Conservation (phyloP, 1,140 invertebrate species). For the Tetranychus cinnabarinus region DNA sequence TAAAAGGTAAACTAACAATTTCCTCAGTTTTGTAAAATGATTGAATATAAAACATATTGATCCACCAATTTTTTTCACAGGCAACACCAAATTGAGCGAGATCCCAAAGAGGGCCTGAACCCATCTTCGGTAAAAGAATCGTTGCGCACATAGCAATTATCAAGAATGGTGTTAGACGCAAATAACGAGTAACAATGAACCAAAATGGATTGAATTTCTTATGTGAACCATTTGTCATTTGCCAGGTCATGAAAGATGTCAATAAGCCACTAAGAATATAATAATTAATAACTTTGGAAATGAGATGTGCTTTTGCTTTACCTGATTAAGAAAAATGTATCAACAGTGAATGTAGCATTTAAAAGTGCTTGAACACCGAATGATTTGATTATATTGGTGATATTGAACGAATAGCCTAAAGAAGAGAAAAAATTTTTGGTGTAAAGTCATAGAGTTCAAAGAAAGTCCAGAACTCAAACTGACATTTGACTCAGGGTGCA, state of each 20-base stretch:
- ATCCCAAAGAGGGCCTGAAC: constrained; percentile 10
- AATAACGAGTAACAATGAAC: background rate
- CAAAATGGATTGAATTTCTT: background rate
- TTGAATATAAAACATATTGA: constrained; percentile 13
- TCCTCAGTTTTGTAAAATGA: constrained; percentile 1
- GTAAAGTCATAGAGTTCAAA: too few relatives aligned
- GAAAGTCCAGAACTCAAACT: too few relatives aligned
- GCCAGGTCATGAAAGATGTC: background rate
- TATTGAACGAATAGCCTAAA: background rate
- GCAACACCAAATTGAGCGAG: constrained; percentile 3
- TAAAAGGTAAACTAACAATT: background rate
- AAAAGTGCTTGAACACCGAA: background rate
- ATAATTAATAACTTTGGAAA: background rate
- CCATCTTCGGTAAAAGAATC: constrained; percentile 4
- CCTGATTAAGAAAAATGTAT: constrained; percentile 65
- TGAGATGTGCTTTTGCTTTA: background rate
- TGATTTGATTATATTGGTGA: background rate
- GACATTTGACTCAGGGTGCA: too few relatives aligned
- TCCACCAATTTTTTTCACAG: constrained; percentile 15
- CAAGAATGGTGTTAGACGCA: constrained; percentile 9
- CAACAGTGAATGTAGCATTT: constrained; percentile 43
- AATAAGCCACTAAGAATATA: constrained; percentile 4
- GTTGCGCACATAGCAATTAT: constrained; percentile 5
- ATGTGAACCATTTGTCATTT: background rate
- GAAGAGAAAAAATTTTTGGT: background rate